Evolutionary conservation across 1,140 invertebrate genomes (phyloP).

Genomic region (Mercenaria mercenaria): DNA sequence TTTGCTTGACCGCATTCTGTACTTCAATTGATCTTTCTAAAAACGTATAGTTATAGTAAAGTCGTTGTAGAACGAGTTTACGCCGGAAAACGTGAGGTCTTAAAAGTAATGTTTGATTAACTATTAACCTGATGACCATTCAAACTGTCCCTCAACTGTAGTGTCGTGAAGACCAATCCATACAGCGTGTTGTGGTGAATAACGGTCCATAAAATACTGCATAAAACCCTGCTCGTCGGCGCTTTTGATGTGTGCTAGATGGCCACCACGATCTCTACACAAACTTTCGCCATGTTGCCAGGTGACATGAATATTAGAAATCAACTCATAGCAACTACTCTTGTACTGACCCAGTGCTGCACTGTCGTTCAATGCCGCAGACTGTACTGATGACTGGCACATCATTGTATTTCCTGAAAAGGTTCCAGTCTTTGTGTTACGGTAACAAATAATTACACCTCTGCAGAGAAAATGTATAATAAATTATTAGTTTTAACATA

Average conservation of each 20-base stretch:
- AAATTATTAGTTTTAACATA: too few species aligned
- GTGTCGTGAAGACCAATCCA: conserved; percentile 42
- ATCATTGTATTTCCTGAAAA: conserved; percentile 6
- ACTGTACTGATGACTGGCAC: neutral
- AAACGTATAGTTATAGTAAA: too few species aligned
- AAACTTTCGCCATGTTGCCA: conserved; percentile 24
- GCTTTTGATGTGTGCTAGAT: conserved; percentile 10
- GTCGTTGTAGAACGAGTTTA: too few species aligned
- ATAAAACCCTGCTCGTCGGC: conserved; percentile 38
- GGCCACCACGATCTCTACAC: conserved; percentile 22
- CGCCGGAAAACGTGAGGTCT: too few species aligned
- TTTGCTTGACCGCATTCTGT: too few species aligned
- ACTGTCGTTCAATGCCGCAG: neutral
- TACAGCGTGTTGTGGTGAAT: conserved; percentile 2
- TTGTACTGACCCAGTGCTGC: neutral
- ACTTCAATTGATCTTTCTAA: too few species aligned
- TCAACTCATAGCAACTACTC: conserved; percentile 28
- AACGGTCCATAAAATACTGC: conserved; percentile 1
- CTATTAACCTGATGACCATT: conserved; percentile 36
- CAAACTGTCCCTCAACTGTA: conserved; percentile 6
- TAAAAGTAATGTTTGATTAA: too few species aligned
- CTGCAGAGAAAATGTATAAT: too few species aligned
- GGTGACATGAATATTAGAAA: neutral
- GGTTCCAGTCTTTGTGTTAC: neutral
- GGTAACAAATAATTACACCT: too few species aligned